Evolutionary conservation across 2,797 vertebrate species (phyloP).

Genomic region (Coreius guichenoti): DNA sequence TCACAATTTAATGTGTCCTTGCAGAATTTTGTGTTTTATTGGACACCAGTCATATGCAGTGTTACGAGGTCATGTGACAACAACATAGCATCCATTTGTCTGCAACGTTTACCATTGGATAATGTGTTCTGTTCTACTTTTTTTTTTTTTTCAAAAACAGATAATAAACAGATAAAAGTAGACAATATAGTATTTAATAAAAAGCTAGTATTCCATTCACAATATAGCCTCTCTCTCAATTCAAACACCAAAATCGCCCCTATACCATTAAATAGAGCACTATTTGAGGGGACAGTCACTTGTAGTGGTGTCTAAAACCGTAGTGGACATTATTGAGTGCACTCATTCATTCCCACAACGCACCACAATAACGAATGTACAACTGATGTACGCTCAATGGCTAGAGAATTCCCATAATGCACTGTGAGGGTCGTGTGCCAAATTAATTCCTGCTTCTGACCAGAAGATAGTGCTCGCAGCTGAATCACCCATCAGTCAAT

Average conservation of each 20-base stretch:
- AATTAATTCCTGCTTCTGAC: background rate
- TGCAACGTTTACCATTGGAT: background rate
- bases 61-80: too few species aligned
- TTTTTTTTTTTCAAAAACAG: too few species aligned
- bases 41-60: background rate
- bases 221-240: background rate
- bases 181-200: background rate
- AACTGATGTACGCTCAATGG: background rate
- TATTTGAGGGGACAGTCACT: background rate
- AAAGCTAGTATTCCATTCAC: background rate
- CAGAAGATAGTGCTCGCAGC: too few species aligned
- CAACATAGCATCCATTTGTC: background rate
- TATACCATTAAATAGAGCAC: background rate
- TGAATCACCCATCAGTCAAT: background rate
- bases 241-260: background rate
- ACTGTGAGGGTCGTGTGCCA: too few species aligned
- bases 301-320: background rate
- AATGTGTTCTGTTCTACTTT: too few species aligned
- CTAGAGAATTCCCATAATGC: background rate
- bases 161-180: background rate
- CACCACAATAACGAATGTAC: background rate
- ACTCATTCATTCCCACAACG: background rate
- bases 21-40: too few species aligned
- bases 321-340: background rate
- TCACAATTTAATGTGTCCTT: too few species aligned